Base-by-base conservation (phyloP, 2,797 vertebrate genomes). In the Poeciliopsis gracilis region DNA sequence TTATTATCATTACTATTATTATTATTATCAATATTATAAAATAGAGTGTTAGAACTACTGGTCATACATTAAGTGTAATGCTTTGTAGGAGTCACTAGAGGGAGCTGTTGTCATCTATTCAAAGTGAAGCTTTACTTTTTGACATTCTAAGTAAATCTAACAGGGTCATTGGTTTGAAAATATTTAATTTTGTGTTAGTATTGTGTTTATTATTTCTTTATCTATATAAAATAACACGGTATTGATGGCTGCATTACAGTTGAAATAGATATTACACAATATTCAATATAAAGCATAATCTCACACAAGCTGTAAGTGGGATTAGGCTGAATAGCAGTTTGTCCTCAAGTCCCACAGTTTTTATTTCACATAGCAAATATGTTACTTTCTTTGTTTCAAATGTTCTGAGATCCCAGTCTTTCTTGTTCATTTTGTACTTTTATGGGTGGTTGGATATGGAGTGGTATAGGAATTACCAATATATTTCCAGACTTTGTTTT, bases 51-150 rank as follows among this genome's bases (percentile, higher is more conserved):
- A 13, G 38, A 69, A 13, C 12, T 5, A 69, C 12, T 41, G 12
- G 25, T 43, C 8, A 13, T 6, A 69, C 5, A 28, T 70, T 46
- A 43, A 41, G 9, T 90, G 91, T 89, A 90, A 76, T 91, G 70
- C 5, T 20, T 2, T 5, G 47, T 5, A 76, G 25, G 2, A 23
- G 41, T 87, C 95, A 93, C 72, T 28, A 95, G 95, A 94, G 91
- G 91, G 93, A 80, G 88, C 84, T 84, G 23, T 87, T 90, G 89
- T 80, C 71, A 72, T 83, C 83, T 47, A 4, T 20, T 67, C 4
- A n/a, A 18, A 28, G 8, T 36, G 25, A 69, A 51, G 3, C 33
- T 67, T 41, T 70, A n/a, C 41, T 28, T 18, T 3, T 70, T 70
- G 41, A 43, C 41, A 4, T 45, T 28, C 0, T 46, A 3, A 28